A percentile compares a stretch with the other conserved stretches of the same genome.
phyloP scores from a whole-genome alignment of 2,113 vertebrate genomes.

The Mobula hypostoma region DNA sequence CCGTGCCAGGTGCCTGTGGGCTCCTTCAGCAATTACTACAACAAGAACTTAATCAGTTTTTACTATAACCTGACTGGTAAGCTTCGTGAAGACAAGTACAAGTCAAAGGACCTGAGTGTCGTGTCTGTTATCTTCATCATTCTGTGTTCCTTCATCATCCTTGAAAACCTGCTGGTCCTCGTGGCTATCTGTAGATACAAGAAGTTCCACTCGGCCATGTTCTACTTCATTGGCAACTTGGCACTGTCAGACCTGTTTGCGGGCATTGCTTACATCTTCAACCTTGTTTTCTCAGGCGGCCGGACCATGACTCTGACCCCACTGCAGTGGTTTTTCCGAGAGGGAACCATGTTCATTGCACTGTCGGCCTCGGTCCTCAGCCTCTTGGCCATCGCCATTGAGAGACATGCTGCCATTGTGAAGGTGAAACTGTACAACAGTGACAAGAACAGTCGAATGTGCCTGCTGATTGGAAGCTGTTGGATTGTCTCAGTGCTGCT shows the following conservation, averaged over 20 bases:
- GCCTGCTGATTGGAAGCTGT: constrained; percentile 83
- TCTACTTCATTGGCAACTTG: constrained; percentile 89
- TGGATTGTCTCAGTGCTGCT: constrained; percentile 81
- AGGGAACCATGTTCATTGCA: constrained; percentile 85
- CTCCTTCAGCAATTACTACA: constrained; percentile 52
- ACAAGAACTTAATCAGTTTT: constrained; percentile 56
- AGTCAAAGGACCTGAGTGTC: neutral
- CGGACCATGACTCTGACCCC: constrained; percentile 69
- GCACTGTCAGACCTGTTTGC: constrained; percentile 86
- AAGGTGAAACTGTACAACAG: constrained; percentile 82
- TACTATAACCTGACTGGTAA: constrained; percentile 85
- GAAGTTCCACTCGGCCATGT: constrained; percentile 92
- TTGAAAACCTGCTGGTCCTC: constrained; percentile 87
- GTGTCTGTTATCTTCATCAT: constrained; percentile 64
- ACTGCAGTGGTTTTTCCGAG: constrained; percentile 84
- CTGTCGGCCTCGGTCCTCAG: constrained; percentile 87
- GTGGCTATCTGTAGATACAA: constrained; percentile 80
- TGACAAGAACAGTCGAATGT: constrained; percentile 80
- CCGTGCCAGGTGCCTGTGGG: neutral
- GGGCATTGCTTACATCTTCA: constrained; percentile 79
- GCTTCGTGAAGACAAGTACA: constrained; percentile 62
- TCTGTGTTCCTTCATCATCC: constrained; percentile 77
- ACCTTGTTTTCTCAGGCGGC: constrained; percentile 74
- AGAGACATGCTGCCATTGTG: constrained; percentile 84
- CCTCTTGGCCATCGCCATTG: constrained; percentile 86